phyloP scores from a whole-genome alignment of 2,797 vertebrate species.

The Euthynnus affinis region DNA sequence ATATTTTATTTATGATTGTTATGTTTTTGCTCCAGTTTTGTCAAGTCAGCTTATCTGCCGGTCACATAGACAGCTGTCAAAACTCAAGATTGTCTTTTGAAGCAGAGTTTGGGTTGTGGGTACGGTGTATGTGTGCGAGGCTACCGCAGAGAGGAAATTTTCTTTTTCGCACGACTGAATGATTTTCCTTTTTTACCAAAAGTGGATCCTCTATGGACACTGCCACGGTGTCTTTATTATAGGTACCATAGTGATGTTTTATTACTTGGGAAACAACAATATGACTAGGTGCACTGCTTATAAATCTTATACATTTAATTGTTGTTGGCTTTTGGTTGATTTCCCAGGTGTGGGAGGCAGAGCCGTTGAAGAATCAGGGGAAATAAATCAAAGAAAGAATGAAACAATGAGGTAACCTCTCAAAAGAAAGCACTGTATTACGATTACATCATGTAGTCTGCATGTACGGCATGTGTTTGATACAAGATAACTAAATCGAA shows the following conservation, averaged over 20 bases:
- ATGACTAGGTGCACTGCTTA: constrained; percentile 52
- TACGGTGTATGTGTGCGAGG: background rate
- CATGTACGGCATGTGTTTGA: constrained; percentile 26
- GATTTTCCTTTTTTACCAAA: constrained; percentile 23
- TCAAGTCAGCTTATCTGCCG: constrained; percentile 50
- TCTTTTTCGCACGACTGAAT: constrained; percentile 28
- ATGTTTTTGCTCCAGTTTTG: constrained; percentile 41
- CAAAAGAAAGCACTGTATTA: constrained; percentile 45
- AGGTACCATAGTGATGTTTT: constrained; percentile 49
- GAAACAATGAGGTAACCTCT: constrained; percentile 52
- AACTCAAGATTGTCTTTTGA: constrained; percentile 19
- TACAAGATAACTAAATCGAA: constrained; percentile 7
- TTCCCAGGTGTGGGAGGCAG: constrained; percentile 58
- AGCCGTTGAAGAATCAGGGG: constrained; percentile 52
- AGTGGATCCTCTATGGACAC: constrained; percentile 37
- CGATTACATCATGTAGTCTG: constrained; percentile 32
- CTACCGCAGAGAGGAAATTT: constrained; percentile 25
- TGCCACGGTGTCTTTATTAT: constrained; percentile 47
- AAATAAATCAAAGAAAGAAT: constrained; percentile 73
- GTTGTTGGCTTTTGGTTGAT: constrained; percentile 72
- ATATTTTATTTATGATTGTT: constrained; percentile 44
- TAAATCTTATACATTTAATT: constrained; percentile 78
- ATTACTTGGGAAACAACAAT: constrained; percentile 58
- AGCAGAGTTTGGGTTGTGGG: background rate
- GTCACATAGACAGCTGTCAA: constrained; percentile 45